Percentiles rank a stretch among this genome's conserved stretches.
Conservation (phyloP, 2,888 invertebrate species). For the Mesopsocus fuscifrons region DNA sequence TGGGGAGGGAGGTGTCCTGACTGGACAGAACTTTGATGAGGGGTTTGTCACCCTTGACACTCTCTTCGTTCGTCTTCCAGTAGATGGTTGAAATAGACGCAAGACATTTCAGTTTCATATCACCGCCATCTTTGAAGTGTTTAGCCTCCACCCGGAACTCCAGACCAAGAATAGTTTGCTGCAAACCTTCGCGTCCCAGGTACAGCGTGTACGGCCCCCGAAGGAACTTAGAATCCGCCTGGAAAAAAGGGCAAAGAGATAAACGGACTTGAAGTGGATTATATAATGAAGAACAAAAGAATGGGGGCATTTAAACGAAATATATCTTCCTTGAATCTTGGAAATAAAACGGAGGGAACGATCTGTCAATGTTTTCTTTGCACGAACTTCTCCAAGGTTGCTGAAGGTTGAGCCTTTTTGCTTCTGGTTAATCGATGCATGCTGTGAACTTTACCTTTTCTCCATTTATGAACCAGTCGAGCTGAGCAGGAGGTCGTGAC, state of each 20-base stretch:
- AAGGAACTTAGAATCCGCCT: constrained; percentile 18
- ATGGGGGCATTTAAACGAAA: background rate
- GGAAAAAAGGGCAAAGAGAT: constrained; percentile 11
- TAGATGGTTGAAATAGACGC: constrained; percentile 75
- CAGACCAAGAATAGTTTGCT: constrained; percentile 55
- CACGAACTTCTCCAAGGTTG: too few species aligned
- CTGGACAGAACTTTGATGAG: constrained; percentile 57
- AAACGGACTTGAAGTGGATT: too few species aligned
- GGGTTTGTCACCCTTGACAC: constrained; percentile 58
- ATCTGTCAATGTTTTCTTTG: too few species aligned
- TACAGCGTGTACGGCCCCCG: constrained; percentile 30
- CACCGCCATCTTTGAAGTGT: constrained; percentile 59
- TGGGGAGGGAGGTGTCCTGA: constrained; percentile 23
- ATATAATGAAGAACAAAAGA: too few species aligned
- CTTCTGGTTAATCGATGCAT: too few species aligned
- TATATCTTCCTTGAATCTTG: background rate
- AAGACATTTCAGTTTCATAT: constrained; percentile 75
- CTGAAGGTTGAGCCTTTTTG: too few species aligned
- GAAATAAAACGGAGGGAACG: background rate
- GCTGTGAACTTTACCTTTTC: constrained; percentile 46
- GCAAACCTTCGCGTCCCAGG: constrained; percentile 43
- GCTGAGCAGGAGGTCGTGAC: constrained; percentile 63
- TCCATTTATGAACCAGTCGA: constrained; percentile 76
- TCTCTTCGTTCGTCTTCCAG: constrained; percentile 74
- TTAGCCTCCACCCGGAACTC: constrained; percentile 63